A percentile compares a stretch with the other conserved stretches of the same genome.
Evolutionary conservation across 2,113 vertebrate genomes (phyloP).

Genomic region (Galemys pyrenaicus): DNA sequence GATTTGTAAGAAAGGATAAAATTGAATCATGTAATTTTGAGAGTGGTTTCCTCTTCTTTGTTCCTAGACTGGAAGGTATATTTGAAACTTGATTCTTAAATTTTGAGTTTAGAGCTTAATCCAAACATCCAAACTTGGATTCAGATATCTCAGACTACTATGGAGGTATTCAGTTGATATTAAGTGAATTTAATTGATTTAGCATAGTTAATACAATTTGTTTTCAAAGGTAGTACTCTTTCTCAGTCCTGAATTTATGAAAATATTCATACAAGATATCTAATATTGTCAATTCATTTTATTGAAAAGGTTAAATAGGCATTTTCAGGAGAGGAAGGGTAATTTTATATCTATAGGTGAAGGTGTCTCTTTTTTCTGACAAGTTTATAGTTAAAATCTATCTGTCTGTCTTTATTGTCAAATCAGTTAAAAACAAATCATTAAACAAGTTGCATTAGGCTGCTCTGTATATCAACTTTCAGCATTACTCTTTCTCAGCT

Average conservation of each 20-base stretch:
- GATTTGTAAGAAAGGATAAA: slow-evolving; percentile 36
- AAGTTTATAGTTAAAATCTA: background rate
- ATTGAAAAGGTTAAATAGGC: background rate
- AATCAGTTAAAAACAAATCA: background rate
- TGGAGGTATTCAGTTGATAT: background rate
- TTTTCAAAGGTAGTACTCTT: background rate
- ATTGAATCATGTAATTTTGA: background rate
- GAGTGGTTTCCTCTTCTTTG: background rate
- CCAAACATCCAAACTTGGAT: background rate
- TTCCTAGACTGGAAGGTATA: background rate
- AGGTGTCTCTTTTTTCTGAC: background rate
- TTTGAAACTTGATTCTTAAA: background rate
- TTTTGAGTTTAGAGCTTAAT: background rate
- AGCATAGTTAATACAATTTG: background rate
- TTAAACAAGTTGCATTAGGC: too few species aligned
- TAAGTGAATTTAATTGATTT: background rate
- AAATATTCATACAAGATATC: background rate
- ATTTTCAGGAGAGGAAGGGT: background rate
- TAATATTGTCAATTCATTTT: background rate
- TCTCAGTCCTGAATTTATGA: background rate
- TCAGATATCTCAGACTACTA: background rate
- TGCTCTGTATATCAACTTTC: too few species aligned
- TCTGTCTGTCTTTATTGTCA: background rate
- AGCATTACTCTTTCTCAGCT: background rate
- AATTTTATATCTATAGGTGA: background rate